Evolutionary conservation across 1,140 invertebrate genomes (phyloP).

Genomic region (Ladona fulva): DNA sequence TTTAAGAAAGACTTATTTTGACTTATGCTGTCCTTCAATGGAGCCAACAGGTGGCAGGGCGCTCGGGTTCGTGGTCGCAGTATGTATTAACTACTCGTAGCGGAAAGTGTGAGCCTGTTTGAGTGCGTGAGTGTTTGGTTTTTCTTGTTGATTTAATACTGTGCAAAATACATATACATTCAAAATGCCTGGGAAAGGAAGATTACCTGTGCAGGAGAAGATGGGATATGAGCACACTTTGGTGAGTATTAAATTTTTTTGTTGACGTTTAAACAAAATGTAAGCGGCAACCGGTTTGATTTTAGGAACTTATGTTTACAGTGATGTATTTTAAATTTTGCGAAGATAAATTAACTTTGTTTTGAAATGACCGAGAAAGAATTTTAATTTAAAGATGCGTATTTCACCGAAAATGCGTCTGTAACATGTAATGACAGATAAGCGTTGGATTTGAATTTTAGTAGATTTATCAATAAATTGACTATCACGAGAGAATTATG

Average conservation of each 20-base stretch:
- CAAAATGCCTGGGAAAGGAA: background rate
- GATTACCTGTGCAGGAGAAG: background rate
- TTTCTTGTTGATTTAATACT: background rate
- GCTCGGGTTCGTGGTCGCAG: background rate
- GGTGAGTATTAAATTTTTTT: background rate
- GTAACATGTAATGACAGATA: too few relatives aligned
- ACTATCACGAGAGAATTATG: too few relatives aligned
- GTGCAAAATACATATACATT: background rate
- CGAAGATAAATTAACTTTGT: too few relatives aligned
- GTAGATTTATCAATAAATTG: too few relatives aligned
- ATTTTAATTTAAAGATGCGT: too few relatives aligned
- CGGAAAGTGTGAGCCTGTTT: constrained; percentile 1
- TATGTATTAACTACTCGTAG: background rate
- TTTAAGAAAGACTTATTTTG: background rate
- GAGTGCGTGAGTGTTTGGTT: background rate
- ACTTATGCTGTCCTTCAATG: background rate
- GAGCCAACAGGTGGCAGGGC: background rate
- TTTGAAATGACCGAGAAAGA: too few relatives aligned
- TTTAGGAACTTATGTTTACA: too few relatives aligned
- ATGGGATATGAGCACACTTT: background rate
- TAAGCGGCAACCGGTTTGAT: too few relatives aligned
- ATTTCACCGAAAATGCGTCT: too few relatives aligned
- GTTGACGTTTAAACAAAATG: background rate
- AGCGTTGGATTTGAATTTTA: too few relatives aligned
- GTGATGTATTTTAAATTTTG: too few relatives aligned